A percentile compares a stretch with the other conserved stretches of the same genome.
These are phyloP conservation scores for Eustalomyia histrio DNA, from an alignment of 2,888 invertebrate genomes.

Conservation along the genomic window DNA sequence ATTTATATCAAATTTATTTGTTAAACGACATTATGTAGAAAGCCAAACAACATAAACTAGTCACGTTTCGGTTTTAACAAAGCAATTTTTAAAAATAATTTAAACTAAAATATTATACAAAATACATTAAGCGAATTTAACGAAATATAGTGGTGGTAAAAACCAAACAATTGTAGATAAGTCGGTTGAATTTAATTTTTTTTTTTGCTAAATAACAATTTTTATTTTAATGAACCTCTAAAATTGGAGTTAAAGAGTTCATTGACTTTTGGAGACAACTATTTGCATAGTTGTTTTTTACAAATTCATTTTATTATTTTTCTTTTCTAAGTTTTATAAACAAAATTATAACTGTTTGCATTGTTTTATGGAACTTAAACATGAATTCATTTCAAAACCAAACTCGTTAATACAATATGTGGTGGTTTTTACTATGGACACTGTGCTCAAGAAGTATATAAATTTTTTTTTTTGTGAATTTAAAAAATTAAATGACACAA, in stretches of 20 bases:
- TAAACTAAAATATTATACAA: not conserved
- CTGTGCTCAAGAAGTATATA: not conserved
- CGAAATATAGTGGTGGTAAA: constrained; percentile 30
- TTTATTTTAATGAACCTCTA: constrained; percentile 51
- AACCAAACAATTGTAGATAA: constrained; percentile 45
- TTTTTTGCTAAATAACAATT: constrained; percentile 38
- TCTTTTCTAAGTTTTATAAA: constrained; percentile 19
- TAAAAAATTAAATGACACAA: no score
- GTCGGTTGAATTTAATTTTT: constrained; percentile 17
- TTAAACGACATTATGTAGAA: not conserved
- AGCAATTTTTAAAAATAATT: not conserved
- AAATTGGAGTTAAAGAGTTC: constrained; percentile 62
- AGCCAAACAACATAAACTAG: constrained; percentile 15
- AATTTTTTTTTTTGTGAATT: no score
- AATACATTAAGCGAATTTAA: not conserved
- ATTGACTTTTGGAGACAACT: constrained; percentile 51
- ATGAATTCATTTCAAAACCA: constrained; percentile 40
- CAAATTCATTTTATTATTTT: constrained; percentile 9
- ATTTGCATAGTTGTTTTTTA: not conserved
- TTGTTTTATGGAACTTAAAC: constrained; percentile 55
- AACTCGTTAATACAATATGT: constrained; percentile 17
- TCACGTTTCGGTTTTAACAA: constrained; percentile 42
- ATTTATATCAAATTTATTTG: not conserved
- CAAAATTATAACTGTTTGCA: constrained; percentile 53
- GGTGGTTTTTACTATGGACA: not conserved